phyloP scores from a whole-genome alignment of 2,797 vertebrate genomes.

The Microtus obscurus region DNA sequence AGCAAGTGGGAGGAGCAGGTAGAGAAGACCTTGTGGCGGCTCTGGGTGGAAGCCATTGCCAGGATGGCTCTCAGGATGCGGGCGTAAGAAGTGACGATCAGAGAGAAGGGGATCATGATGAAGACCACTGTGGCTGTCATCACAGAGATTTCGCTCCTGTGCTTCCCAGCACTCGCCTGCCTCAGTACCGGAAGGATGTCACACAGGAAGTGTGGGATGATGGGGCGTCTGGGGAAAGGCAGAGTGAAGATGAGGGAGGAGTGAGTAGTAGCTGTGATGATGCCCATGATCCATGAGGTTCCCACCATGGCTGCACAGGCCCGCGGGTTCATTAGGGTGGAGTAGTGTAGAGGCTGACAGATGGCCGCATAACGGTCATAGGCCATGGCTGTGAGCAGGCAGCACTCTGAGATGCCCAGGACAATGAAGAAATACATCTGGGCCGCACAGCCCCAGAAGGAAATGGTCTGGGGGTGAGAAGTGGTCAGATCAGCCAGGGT shows the following conservation, averaged over 20 bases:
- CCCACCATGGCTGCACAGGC: conserved; percentile 69
- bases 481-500: conserved; percentile 67
- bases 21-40: conserved; percentile 83
- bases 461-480: conserved; percentile 38
- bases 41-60: conserved; percentile 79
- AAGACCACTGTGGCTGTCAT: conserved; percentile 78
- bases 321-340: conserved; percentile 63
- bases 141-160: conserved; percentile 71
- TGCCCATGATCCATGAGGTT: conserved; percentile 77
- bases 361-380: conserved; percentile 79
- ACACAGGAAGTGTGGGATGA: conserved; percentile 81
- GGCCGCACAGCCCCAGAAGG: conserved; percentile 72
- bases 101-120: conserved; percentile 82
- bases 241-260: conserved; percentile 79
- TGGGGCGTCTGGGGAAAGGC: conserved; percentile 66
- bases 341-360: conserved; percentile 76
- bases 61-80: conserved; percentile 82
- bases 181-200: conserved; percentile 80
- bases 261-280: conserved; percentile 73
- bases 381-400: conserved; percentile 81
- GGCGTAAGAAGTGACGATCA: conserved; percentile 86
- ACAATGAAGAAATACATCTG: conserved; percentile 82
- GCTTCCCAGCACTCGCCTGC: conserved; percentile 69
- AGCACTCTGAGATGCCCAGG: conserved; percentile 81
- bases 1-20: conserved; percentile 84